Evolutionary conservation across 2,888 invertebrate species (phyloP).

Genomic region (Xestia xanthographa): DNA sequence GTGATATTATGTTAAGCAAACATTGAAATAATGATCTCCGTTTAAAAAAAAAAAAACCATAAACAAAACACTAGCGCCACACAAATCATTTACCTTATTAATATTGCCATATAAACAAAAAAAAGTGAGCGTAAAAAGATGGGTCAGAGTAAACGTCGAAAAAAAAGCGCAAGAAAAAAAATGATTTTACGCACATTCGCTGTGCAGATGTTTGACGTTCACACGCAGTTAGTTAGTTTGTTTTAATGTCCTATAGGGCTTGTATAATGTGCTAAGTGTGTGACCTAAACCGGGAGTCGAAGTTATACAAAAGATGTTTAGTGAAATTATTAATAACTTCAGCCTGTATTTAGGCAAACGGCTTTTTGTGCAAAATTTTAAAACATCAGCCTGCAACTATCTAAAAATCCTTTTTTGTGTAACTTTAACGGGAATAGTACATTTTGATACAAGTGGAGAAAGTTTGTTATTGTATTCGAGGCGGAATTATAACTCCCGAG

Average conservation of each 20-base stretch:
- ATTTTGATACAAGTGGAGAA: too few relatives aligned
- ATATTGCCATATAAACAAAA: not conserved
- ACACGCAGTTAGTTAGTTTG: conserved; percentile 42
- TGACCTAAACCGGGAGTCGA: conserved; percentile 18
- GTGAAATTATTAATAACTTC: conserved; percentile 13
- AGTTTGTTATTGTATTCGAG: too few relatives aligned
- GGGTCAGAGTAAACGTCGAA: not conserved
- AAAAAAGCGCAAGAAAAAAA: conserved; percentile 8
- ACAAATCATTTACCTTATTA: conserved; percentile 21
- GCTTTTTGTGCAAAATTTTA: not conserved
- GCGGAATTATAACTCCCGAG: too few relatives aligned
- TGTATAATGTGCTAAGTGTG: conserved; percentile 37
- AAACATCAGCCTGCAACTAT: too few relatives aligned
- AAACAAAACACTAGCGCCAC: not conserved
- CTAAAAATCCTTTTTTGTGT: too few relatives aligned
- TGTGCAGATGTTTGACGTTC: conserved; percentile 44
- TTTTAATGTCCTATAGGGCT: conserved; percentile 40
- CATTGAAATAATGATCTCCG: not conserved
- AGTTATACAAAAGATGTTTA: conserved; percentile 1
- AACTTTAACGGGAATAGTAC: too few relatives aligned
- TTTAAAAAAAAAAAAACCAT: not conserved
- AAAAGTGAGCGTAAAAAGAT: conserved; percentile 11
- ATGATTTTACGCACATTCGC: conserved; percentile 34
- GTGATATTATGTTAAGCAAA: not conserved
- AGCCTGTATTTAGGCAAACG: not conserved